A percentile compares a stretch with the other conserved stretches of the same genome.
These are phyloP conservation scores for Jordanella pulchra DNA, from an alignment of 2,797 vertebrate species.

Conservation along the genomic window DNA sequence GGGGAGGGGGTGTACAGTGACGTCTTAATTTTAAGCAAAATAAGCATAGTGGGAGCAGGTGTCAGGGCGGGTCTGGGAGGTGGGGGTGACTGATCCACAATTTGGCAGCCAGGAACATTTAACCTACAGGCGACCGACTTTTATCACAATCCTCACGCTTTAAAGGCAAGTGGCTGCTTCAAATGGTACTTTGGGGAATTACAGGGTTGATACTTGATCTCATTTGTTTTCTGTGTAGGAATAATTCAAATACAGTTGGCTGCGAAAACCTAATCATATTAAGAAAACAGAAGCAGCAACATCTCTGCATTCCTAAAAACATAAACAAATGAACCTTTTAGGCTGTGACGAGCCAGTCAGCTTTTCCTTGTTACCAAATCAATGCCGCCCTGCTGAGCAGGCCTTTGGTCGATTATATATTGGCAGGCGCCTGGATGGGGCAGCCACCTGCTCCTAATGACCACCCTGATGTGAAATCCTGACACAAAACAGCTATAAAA, in stretches of 20 bases:
- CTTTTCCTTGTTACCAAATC: constrained; percentile 68
- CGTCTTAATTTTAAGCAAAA: constrained; percentile 64
- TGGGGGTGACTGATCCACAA: constrained; percentile 29
- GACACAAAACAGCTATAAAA: constrained; percentile 63
- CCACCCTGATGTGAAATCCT: constrained; percentile 53
- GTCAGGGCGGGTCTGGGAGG: constrained; percentile 60
- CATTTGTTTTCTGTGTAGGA: constrained; percentile 34
- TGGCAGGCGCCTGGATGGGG: constrained; percentile 68
- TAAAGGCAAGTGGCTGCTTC: constrained; percentile 21
- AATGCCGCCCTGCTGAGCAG: constrained; percentile 67
- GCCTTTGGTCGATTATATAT: constrained; percentile 75
- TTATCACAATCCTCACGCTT: constrained; percentile 41
- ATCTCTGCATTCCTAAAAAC: constrained; percentile 29
- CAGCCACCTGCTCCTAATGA: constrained; percentile 74
- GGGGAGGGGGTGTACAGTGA: constrained; percentile 40
- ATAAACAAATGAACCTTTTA: constrained; percentile 39
- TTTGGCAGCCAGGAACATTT: constrained; percentile 44
- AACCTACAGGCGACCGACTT: constrained; percentile 57
- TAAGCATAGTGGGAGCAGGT: constrained; percentile 65
- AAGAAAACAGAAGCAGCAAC: constrained; percentile 7
- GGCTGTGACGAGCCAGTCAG: constrained; percentile 48
- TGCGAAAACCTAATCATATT: constrained; percentile 31
- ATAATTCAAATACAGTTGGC: constrained; percentile 19
- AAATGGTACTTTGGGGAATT: constrained; percentile 36
- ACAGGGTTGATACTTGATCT: constrained; percentile 13